phyloP scores from a whole-genome alignment of 2,113 vertebrate genomes.

The Romanogobio albipinnatus region DNA sequence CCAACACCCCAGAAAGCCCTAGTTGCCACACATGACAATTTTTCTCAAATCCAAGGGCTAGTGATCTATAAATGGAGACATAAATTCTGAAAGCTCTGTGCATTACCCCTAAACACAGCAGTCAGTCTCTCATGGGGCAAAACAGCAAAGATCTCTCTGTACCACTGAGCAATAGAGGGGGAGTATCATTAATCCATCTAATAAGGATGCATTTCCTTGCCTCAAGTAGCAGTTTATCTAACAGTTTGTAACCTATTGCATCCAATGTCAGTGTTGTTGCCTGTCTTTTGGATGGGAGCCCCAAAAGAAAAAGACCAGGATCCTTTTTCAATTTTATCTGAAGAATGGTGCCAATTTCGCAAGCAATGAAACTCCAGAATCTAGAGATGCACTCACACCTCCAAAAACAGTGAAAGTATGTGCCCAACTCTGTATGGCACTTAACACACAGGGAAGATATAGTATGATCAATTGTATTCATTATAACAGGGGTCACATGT shows the following conservation, averaged over 20 bases:
- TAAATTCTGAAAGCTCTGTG: neutral
- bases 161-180: neutral
- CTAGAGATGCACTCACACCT: neutral
- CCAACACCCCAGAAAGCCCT: too few relatives aligned
- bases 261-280: neutral
- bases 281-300: neutral
- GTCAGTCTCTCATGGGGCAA: neutral
- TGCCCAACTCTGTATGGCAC: too few relatives aligned
- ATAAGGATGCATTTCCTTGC: constrained; percentile 10
- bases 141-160: neutral
- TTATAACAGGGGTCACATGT: too few relatives aligned
- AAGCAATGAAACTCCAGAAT: neutral
- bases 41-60: too few relatives aligned
- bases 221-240: neutral
- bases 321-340: neutral
- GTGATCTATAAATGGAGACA: too few relatives aligned
- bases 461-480: too few relatives aligned
- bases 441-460: too few relatives aligned
- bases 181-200: neutral
- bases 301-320: neutral
- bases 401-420: neutral
- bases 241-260: neutral
- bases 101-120: neutral
- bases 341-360: neutral
- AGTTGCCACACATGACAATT: too few relatives aligned